Base-by-base conservation (phyloP, 1,140 invertebrate genomes). In the Hyphantria cunea region DNA sequence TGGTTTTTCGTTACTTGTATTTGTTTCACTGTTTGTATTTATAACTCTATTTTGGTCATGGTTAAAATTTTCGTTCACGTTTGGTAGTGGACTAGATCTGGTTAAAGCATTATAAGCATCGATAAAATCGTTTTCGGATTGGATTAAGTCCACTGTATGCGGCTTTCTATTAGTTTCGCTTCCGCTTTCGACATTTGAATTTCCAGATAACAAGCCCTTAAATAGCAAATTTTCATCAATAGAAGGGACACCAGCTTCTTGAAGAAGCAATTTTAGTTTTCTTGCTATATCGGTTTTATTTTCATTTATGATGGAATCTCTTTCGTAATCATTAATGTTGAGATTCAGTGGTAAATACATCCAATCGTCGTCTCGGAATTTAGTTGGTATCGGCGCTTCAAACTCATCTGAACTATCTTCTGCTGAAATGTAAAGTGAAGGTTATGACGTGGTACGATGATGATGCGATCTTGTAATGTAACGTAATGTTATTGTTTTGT, bases 381-480 rank as follows among this genome's bases (percentile, higher is more conserved):
- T 78, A 64, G 78, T 74, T 72, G 73, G 68, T 45, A 58, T 64
- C 50, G 80, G 71, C 60, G 71, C 76, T 76, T 88, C 85, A 69
- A 72, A 85, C 74, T 90, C 87, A 80, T 90, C 86, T 76, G 87
- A 90, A 80, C 87, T 90, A 77, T 88, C 84, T 69, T 87, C 83
- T 64, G 87, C 86, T 89, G 84, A 89, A 90, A 90, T 76, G 80
- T 76, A 90, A 90, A 89, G 83, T 81, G 68, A 83, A 75, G 66
- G 75, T 85, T 89, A 86, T 87, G 84, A 83, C 75, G 81, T 75
- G 66, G 52, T 76, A 64, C 53, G 71, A 70, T 75, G 81, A 75
- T 76, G 76, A 68, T 71, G 78, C 72, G 76, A 72, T 68, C 69
- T 69, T 68, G 78, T 77, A 70, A 68, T 72, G 59, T 56, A 65